Evolutionary conservation across 1,140 invertebrate genomes (phyloP).

Genomic region (Drosophila leontia): DNA sequence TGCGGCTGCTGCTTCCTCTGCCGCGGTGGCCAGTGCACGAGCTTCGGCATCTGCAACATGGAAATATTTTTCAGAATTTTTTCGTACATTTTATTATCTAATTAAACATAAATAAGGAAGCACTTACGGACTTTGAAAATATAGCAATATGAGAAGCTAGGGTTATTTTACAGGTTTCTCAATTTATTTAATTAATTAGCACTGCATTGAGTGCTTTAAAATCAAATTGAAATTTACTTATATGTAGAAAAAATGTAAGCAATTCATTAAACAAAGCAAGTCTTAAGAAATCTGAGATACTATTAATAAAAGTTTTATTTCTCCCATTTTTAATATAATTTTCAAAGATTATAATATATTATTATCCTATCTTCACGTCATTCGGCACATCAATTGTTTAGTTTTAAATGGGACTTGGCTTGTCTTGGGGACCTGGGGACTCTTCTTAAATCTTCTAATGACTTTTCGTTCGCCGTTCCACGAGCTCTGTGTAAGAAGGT

Average conservation of each 20-base stretch:
- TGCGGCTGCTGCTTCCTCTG: conserved; percentile 59
- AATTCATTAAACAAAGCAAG: no score
- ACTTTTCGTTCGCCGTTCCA: conserved; percentile 52
- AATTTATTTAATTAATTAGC: background rate
- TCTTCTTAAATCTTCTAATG: conserved; percentile 16
- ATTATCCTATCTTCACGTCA: background rate
- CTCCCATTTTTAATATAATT: background rate
- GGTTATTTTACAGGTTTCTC: background rate
- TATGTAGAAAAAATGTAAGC: no score
- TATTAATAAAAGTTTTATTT: background rate
- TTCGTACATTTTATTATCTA: background rate
- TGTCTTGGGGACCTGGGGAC: background rate
- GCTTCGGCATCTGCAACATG: conserved; percentile 66
- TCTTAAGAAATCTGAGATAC: no score
- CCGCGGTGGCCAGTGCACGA: conserved; percentile 68
- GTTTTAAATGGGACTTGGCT: conserved; percentile 11
- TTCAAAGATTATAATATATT: background rate
- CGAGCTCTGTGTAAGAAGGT: conserved; percentile 64
- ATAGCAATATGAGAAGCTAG: background rate
- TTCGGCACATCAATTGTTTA: background rate
- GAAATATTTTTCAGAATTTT: background rate
- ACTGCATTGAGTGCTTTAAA: background rate
- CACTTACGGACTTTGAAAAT: background rate
- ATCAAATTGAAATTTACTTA: background rate
- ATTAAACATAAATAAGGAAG: background rate